These are phyloP conservation scores for Ichneumon xanthorius DNA, from an alignment of 2,888 invertebrate species.

Conservation along the genomic window DNA sequence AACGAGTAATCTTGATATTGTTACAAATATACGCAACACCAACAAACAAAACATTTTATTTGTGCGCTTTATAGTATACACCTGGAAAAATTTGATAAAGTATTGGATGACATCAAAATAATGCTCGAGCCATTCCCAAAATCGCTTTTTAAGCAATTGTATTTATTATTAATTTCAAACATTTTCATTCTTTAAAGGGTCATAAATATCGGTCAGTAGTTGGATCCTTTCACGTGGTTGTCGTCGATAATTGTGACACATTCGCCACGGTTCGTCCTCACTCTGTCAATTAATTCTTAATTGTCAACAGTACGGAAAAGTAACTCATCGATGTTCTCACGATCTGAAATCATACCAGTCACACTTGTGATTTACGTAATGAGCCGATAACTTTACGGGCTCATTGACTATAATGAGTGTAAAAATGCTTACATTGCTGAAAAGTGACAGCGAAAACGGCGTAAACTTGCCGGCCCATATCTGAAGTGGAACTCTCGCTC, in stretches of 20 bases:
- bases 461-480: constrained; percentile 65
- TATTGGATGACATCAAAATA: too few relatives aligned
- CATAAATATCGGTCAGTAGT: not conserved
- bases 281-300: not conserved
- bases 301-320: not conserved
- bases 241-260: not conserved
- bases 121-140: too few relatives aligned
- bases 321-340: not conserved
- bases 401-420: not conserved
- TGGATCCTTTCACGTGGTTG: not conserved
- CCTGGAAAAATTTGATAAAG: too few relatives aligned
- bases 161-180: too few relatives aligned
- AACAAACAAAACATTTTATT: too few relatives aligned
- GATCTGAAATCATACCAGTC: not conserved
- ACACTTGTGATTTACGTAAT: constrained; percentile 26
- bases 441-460: constrained; percentile 55
- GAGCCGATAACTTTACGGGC: not conserved
- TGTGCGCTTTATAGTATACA: too few relatives aligned
- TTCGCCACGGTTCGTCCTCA: not conserved
- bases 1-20: too few relatives aligned
- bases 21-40: too few relatives aligned
- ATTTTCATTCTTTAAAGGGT: too few relatives aligned
- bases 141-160: too few relatives aligned
- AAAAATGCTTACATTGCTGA: constrained; percentile 11
- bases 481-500: constrained; percentile 51